phyloP scores from a whole-genome alignment of 1,140 invertebrate species.

The Platorchestia sp. region DNA sequence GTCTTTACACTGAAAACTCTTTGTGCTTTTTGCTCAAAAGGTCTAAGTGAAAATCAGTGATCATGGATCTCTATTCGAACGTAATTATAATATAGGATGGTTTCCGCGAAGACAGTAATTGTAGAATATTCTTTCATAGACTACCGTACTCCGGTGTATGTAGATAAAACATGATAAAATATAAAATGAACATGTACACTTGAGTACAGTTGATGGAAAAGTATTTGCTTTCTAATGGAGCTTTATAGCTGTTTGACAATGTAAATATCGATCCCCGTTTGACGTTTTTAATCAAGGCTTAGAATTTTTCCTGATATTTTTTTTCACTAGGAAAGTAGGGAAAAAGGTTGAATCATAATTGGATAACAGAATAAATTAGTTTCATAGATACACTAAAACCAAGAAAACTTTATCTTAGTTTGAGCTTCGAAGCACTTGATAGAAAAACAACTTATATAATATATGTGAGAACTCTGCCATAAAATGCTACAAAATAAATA shows the following conservation, averaged over 20 bases:
- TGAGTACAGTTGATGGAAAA: not conserved
- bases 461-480: not conserved
- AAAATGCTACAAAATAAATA: not conserved
- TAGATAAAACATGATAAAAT: not conserved
- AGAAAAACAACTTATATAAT: too few relatives aligned
- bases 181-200: not conserved
- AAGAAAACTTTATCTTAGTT: too few relatives aligned
- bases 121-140: not conserved
- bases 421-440: too few relatives aligned
- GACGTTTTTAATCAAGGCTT: not conserved
- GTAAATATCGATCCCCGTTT: not conserved
- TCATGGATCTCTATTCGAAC: not conserved
- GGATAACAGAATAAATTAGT: too few relatives aligned
- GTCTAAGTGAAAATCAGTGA: not conserved
- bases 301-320: too few relatives aligned
- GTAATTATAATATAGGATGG: not conserved
- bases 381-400: too few relatives aligned
- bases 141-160: not conserved
- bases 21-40: not conserved
- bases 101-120: not conserved
- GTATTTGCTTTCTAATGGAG: not conserved
- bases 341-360: too few relatives aligned
- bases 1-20: not conserved
- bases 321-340: too few relatives aligned
- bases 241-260: not conserved